These are phyloP conservation scores for Drosophila kanekoi DNA, from an alignment of 2,888 invertebrate species.

Conservation along the genomic window DNA sequence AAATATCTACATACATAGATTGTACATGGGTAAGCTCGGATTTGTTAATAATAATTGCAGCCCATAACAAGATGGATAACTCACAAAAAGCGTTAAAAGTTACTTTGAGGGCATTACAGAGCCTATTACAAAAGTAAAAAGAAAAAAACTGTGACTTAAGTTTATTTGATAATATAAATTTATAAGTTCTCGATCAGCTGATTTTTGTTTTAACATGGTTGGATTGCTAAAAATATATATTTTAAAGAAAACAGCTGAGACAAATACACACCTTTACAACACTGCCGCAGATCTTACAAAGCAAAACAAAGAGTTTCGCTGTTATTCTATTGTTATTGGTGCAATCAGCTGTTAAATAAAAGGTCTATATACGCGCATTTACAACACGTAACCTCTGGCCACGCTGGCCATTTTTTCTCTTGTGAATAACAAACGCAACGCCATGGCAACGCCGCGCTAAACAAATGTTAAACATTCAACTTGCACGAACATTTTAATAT, in stretches of 20 bases:
- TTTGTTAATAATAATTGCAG: too few relatives aligned
- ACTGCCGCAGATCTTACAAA: slow-evolving; percentile 19
- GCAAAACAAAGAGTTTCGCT: slow-evolving; percentile 10
- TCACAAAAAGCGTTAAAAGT: too few relatives aligned
- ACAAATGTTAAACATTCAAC: slow-evolving; percentile 24
- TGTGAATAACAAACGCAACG: slow-evolving; percentile 5
- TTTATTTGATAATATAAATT: background rate
- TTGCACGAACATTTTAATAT: background rate
- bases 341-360: slow-evolving; percentile 7
- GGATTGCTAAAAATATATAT: background rate
- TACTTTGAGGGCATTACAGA: too few relatives aligned
- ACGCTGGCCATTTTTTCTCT: background rate
- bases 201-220: slow-evolving; percentile 14
- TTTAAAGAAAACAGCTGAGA: slow-evolving; percentile 33
- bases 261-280: slow-evolving; percentile 12
- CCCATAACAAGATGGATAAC: too few relatives aligned
- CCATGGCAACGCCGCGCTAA: slow-evolving; percentile 46
- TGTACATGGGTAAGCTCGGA: too few relatives aligned
- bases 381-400: background rate
- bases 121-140: background rate
- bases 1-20: too few relatives aligned
- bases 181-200: background rate
- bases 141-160: background rate
- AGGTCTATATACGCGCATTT: background rate
- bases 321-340: slow-evolving; percentile 9